A percentile compares a stretch with the other conserved stretches of the same genome.
These are phyloP conservation scores for Pycnomerus fuliginosus DNA, from an alignment of 2,888 invertebrate genomes.

Conservation along the genomic window DNA sequence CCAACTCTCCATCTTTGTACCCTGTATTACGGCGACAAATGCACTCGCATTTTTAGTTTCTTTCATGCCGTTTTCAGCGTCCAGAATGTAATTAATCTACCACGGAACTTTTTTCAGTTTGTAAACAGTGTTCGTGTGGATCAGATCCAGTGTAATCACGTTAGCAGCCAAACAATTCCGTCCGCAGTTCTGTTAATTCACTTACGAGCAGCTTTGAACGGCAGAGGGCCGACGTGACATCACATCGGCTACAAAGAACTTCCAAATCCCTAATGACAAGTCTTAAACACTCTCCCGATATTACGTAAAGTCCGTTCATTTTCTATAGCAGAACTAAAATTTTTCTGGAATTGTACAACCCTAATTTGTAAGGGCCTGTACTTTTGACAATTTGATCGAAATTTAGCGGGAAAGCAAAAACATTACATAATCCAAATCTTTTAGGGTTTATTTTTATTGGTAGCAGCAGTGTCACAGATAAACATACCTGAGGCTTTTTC, in stretches of 20 bases:
- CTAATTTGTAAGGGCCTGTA: too few species aligned
- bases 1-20: conserved; percentile 11
- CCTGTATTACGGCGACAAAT: conserved; percentile 3
- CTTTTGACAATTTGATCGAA: too few species aligned
- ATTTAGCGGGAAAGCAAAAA: too few species aligned
- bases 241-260: conserved; percentile 18
- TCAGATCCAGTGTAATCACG: conserved; percentile 21
- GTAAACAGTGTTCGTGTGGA: conserved; percentile 17
- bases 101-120: conserved; percentile 13
- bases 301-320: too few species aligned
- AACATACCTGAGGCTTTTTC: too few species aligned
- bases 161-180: conserved; percentile 29
- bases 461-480: too few species aligned
- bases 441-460: too few species aligned
- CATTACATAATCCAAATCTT: too few species aligned
- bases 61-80: conserved; percentile 6
- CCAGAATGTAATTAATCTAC: conserved; percentile 15
- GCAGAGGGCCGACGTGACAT: conserved; percentile 25
- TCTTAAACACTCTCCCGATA: too few species aligned
- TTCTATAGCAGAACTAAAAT: too few species aligned
- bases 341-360: too few species aligned
- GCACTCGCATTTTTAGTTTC: conserved; percentile 4
- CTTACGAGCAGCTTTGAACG: conserved; percentile 23
- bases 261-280: too few species aligned
- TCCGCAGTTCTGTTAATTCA: conserved; percentile 27